Evolutionary conservation across 2,113 vertebrate genomes (phyloP).

Genomic region (Actinemys pallida): DNA sequence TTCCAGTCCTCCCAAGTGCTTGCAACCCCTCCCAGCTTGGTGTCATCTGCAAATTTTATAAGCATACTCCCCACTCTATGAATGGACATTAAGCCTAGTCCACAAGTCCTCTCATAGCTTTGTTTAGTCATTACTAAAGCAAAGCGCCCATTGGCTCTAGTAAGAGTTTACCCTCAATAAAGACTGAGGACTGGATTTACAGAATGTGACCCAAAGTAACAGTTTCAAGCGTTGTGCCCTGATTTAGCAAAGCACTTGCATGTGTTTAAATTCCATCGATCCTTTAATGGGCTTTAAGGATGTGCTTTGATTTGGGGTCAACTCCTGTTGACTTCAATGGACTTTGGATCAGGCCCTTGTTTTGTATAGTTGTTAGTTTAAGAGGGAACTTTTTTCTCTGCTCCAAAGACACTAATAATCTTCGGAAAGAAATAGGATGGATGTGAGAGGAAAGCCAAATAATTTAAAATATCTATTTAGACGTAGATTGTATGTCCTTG

Average conservation of each 20-base stretch:
- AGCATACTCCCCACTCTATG: not conserved
- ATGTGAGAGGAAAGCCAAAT: not conserved
- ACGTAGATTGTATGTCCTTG: not conserved
- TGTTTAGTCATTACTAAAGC: not conserved
- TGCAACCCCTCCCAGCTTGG: not conserved
- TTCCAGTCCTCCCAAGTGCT: not conserved
- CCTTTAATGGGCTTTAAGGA: not conserved
- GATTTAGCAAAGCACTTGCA: not conserved
- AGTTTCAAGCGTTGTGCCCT: not conserved
- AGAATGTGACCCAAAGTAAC: not conserved
- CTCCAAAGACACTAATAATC: not conserved
- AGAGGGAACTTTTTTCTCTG: not conserved
- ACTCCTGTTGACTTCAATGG: not conserved
- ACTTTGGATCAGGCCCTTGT: not conserved
- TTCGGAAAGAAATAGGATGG: not conserved
- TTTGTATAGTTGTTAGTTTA: not conserved
- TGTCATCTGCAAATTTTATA: too few relatives aligned
- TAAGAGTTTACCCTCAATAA: not conserved
- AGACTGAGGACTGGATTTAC: not conserved
- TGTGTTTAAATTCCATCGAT: not conserved
- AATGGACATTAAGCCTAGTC: not conserved
- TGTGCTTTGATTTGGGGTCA: not conserved
- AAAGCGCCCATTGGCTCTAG: not conserved
- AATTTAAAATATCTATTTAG: not conserved
- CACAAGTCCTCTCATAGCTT: not conserved